A percentile compares a stretch with the other conserved stretches of the same genome.
These are phyloP conservation scores for Eueremaeus valkanovi DNA, from an alignment of 2,888 invertebrate species.

Conservation along the genomic window DNA sequence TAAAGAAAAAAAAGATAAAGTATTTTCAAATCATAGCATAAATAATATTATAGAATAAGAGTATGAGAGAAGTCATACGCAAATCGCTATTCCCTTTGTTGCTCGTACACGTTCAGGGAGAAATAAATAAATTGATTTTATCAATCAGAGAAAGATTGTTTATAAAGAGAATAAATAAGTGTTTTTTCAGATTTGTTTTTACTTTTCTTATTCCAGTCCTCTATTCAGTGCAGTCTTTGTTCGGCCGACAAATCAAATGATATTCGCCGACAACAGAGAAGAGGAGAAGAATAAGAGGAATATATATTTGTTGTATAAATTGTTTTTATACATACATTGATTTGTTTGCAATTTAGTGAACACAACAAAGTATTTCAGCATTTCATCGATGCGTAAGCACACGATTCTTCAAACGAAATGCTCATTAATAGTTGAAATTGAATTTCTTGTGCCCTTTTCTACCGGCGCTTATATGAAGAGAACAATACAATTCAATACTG, in stretches of 20 bases:
- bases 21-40: neutral
- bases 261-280: neutral
- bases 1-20: too few relatives aligned
- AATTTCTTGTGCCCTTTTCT: neutral
- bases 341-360: conserved; percentile 19
- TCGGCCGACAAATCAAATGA: conserved; percentile 5
- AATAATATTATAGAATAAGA: neutral
- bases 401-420: neutral
- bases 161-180: neutral
- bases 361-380: neutral
- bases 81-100: neutral
- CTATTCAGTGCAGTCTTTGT: neutral
- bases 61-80: neutral
- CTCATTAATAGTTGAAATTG: neutral
- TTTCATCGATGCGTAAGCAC: conserved; percentile 1
- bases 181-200: neutral
- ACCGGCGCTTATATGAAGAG: neutral
- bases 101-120: neutral
- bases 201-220: neutral
- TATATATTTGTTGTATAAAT: neutral
- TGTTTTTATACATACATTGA: neutral
- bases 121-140: conserved; percentile 14
- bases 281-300: neutral
- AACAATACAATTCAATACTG: neutral
- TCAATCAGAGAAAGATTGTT: neutral